Evolutionary conservation across 2,113 vertebrate genomes (phyloP).

Genomic region (Neoarius graeffei): DNA sequence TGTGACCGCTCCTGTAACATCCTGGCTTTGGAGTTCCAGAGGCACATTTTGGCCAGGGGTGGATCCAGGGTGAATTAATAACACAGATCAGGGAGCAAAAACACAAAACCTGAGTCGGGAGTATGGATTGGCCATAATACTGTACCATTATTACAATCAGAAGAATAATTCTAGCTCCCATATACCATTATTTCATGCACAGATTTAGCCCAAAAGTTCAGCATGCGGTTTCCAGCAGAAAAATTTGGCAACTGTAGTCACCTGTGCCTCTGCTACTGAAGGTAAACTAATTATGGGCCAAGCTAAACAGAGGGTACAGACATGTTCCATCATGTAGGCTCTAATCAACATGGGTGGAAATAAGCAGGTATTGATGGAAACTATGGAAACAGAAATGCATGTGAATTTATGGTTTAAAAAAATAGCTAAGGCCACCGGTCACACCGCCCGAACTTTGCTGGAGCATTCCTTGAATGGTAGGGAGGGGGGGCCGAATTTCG

Average conservation of each 20-base stretch:
- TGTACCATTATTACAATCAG: constrained; percentile 55
- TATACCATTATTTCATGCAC: not conserved
- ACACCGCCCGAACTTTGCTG: too few relatives aligned
- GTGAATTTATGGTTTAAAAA: not conserved
- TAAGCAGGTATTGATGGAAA: not conserved
- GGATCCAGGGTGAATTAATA: constrained; percentile 60
- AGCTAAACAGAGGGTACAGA: not conserved
- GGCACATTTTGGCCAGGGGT: constrained; percentile 24
- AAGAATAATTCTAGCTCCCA: not conserved
- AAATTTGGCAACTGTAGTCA: constrained; percentile 54
- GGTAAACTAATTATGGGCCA: constrained; percentile 31
- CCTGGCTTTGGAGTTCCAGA: not conserved
- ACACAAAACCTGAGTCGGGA: constrained; percentile 30
- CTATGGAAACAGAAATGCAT: not conserved
- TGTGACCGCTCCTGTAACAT: not conserved
- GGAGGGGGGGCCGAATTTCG: too few relatives aligned
- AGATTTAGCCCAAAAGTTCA: constrained; percentile 34
- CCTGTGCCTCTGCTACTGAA: constrained; percentile 46
- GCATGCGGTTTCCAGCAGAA: constrained; percentile 58
- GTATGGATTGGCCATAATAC: constrained; percentile 57
- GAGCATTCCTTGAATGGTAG: too few relatives aligned
- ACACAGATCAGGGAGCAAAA: constrained; percentile 49
- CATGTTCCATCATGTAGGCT: not conserved
- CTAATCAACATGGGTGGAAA: not conserved
- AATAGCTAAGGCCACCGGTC: too few relatives aligned